A percentile compares a stretch with the other conserved stretches of the same genome.
phyloP scores from a whole-genome alignment of 2,888 invertebrate genomes.

The Stomorhina lunata region DNA sequence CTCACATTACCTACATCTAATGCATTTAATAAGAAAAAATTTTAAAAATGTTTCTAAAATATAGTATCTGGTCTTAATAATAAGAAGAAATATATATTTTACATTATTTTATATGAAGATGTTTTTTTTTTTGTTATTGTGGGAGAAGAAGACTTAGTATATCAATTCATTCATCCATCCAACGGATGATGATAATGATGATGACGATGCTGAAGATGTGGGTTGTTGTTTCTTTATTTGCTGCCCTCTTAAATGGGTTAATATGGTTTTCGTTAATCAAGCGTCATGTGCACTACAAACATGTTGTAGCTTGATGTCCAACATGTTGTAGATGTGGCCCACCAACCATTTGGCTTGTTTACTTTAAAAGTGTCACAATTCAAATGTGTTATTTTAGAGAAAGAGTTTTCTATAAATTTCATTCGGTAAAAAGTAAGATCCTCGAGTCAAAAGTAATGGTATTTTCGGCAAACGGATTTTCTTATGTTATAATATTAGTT shows the following conservation, averaged over 20 bases:
- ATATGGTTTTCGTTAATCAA: constrained; percentile 27
- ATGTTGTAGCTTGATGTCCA: constrained; percentile 42
- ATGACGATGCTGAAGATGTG: too few species aligned
- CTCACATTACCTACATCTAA: background rate
- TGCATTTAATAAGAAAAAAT: constrained; percentile 7
- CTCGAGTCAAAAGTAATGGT: too few species aligned
- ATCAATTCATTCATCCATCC: background rate
- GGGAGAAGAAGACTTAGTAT: background rate
- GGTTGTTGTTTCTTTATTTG: background rate
- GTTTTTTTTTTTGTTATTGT: constrained; percentile 3
- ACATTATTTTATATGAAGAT: too few species aligned
- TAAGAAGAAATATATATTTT: background rate
- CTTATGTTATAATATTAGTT: too few species aligned
- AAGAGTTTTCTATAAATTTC: too few species aligned
- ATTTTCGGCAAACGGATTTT: too few species aligned
- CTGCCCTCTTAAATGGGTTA: constrained; percentile 38
- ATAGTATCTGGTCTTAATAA: background rate
- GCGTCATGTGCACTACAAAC: constrained; percentile 37
- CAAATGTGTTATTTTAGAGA: too few species aligned
- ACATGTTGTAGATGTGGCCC: constrained; percentile 41
- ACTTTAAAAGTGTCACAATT: too few species aligned
- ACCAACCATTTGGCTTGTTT: background rate
- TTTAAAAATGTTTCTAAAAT: constrained; percentile 13
- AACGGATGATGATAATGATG: too few species aligned
- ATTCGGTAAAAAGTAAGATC: too few species aligned